Conservation (phyloP, 2,113 vertebrate species). For the Procavia capensis region DNA sequence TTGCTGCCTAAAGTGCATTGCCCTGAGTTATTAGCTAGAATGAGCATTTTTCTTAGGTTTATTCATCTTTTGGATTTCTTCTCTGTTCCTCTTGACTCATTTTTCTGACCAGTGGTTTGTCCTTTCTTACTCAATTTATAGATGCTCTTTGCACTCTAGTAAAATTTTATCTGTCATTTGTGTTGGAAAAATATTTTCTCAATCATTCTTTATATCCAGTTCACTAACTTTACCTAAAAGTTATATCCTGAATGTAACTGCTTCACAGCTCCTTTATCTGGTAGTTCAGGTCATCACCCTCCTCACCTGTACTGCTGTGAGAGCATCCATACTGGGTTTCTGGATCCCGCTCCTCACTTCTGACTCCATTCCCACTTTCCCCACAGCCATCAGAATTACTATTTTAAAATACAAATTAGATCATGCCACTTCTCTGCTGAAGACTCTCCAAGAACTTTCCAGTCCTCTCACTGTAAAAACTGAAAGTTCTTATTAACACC, state of each 20-base stretch:
- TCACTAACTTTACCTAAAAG: background rate
- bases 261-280: background rate
- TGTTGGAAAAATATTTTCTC: background rate
- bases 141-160: background rate
- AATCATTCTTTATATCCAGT: background rate
- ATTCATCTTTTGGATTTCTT: background rate
- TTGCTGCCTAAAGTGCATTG: background rate
- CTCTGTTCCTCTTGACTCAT: background rate
- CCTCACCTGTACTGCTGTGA: background rate
- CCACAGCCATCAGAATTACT: background rate
- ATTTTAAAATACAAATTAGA: background rate
- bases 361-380: background rate
- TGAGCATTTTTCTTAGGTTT: background rate
- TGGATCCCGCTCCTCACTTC: background rate
- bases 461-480: background rate
- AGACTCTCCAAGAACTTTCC: background rate
- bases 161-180: background rate
- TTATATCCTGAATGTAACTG: background rate
- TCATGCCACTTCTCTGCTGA: background rate
- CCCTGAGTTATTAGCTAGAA: background rate
- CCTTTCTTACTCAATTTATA: background rate
- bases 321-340: background rate
- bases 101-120: background rate
- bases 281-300: background rate
- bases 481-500: background rate